Percentiles rank a stretch among this genome's conserved stretches.
phyloP scores from a whole-genome alignment of 23 tunicate species.

The Ascidia mentula region DNA sequence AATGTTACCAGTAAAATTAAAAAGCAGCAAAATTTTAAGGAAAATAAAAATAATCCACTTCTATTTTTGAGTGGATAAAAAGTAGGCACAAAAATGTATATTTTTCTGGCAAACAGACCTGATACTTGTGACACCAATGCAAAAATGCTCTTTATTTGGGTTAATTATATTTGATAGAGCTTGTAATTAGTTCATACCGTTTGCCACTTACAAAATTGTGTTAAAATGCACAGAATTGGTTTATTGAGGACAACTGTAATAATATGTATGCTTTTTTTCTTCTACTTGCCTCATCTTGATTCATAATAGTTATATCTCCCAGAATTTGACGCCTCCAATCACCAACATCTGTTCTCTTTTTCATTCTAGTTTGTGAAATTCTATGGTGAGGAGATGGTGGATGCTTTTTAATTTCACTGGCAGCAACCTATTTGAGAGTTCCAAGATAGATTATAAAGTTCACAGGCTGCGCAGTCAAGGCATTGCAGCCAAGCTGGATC shows the following conservation, averaged over 20 bases:
- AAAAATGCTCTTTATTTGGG: too few species aligned
- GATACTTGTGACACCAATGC: too few species aligned
- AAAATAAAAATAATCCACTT: neutral
- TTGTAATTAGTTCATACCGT: too few species aligned
- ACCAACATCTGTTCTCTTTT: constrained; percentile 51
- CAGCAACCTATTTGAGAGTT: neutral
- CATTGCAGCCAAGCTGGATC: too few species aligned
- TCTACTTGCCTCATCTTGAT: constrained; percentile 84
- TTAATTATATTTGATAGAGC: too few species aligned
- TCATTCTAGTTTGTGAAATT: constrained; percentile 52
- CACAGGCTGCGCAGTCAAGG: neutral
- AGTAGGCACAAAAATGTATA: too few species aligned
- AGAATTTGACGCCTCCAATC: constrained; percentile 87
- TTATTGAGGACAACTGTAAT: too few species aligned
- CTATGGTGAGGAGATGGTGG: constrained; percentile 53
- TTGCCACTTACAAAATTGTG: too few species aligned
- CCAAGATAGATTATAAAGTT: neutral
- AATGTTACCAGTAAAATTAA: neutral
- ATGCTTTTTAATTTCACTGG: neutral
- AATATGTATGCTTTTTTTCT: too few species aligned
- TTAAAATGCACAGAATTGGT: too few species aligned
- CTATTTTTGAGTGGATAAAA: neutral
- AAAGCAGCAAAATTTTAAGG: neutral
- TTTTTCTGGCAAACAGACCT: too few species aligned
- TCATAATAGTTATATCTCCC: constrained; percentile 99